These are phyloP conservation scores for Drosophila lacteicornis DNA, from an alignment of 1,140 invertebrate genomes.

Conservation along the genomic window DNA sequence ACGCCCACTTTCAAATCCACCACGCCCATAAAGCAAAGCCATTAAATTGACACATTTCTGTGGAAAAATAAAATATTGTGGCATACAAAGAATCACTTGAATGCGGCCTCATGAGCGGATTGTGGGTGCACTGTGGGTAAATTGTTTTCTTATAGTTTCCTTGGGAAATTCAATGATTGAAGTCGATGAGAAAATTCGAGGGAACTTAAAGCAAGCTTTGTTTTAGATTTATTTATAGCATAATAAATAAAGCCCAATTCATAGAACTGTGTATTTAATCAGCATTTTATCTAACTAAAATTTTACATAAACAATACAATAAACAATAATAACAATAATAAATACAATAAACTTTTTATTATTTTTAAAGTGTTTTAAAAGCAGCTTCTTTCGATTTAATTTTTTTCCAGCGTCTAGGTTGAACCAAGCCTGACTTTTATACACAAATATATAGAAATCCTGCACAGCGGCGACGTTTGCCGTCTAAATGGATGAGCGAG, in stretches of 20 bases:
- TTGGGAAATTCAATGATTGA: background rate
- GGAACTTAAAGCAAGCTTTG: background rate
- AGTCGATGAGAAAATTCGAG: background rate
- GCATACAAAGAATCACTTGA: slow-evolving; percentile 19
- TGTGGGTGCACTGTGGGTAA: slow-evolving; percentile 10
- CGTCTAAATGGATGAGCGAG: slow-evolving; percentile 25
- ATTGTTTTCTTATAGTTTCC: background rate
- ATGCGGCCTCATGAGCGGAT: slow-evolving; percentile 8
- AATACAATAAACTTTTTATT: no score
- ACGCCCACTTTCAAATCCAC: slow-evolving; percentile 14
- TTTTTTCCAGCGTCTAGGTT: slow-evolving; percentile 7
- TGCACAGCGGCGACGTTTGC: slow-evolving; percentile 29
- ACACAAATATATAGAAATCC: slow-evolving; percentile 17
- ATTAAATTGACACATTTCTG: slow-evolving; percentile 59
- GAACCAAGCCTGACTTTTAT: background rate
- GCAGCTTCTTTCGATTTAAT: background rate
- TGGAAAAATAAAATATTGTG: slow-evolving; percentile 41
- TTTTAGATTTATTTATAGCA: background rate
- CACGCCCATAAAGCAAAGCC: slow-evolving; percentile 24
- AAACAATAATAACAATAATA: no score
- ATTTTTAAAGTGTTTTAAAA: no score
- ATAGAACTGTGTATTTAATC: no score
- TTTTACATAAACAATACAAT: no score
- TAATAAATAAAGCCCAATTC: no score
- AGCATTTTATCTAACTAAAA: no score